Conservation (phyloP, 2,888 invertebrate genomes). For the Pantelozetes paolii region DNA sequence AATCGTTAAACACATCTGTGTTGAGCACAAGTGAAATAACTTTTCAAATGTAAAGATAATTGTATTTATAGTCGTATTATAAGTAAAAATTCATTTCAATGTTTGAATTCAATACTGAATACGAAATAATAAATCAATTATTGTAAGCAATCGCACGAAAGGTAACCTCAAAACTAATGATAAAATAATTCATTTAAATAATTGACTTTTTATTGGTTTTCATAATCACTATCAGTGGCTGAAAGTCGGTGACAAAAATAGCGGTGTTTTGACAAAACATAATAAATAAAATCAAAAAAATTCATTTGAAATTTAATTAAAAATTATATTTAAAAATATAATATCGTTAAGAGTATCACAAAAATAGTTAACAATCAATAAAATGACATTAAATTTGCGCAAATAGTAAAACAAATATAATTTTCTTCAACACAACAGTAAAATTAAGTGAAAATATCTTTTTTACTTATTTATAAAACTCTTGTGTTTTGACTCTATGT, state of each 20-base stretch:
- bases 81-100: too few species aligned
- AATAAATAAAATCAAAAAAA: background rate
- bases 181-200: background rate
- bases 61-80: background rate
- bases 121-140: background rate
- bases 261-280: background rate
- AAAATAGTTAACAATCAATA: too few species aligned
- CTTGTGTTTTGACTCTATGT: background rate
- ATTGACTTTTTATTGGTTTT: background rate
- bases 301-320: background rate
- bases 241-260: background rate
- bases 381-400: too few species aligned
- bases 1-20: background rate
- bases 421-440: too few species aligned
- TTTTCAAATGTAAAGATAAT: background rate
- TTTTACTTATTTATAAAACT: background rate
- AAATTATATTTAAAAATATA: too few species aligned
- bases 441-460: too few species aligned
- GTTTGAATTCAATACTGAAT: too few species aligned
- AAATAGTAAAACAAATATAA: too few species aligned
- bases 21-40: background rate
- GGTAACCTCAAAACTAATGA: background rate
- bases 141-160: background rate
- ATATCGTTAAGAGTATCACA: too few species aligned
- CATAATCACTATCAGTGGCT: background rate